Conservation (phyloP, 2,888 invertebrate species). For the Scaptomyza parva region DNA sequence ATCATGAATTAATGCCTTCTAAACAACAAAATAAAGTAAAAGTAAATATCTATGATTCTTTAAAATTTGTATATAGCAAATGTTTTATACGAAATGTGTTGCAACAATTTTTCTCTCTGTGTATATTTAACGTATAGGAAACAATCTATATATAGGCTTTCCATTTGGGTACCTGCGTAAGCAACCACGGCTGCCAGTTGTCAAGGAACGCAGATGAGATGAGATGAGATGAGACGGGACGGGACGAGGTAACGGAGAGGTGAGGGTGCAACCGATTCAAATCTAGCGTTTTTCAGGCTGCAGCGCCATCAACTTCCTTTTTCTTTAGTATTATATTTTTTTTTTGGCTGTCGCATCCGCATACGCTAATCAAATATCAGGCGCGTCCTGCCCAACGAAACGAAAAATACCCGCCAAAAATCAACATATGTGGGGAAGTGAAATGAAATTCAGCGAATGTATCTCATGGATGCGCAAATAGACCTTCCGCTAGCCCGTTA, state of each 20-base stretch:
- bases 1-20: no score
- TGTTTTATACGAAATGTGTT: no score
- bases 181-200: conserved; percentile 32
- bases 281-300: conserved; percentile 63
- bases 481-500: conserved; percentile 47
- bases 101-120: not conserved
- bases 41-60: no score
- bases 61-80: no score
- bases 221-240: conserved; percentile 18
- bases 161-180: conserved; percentile 43
- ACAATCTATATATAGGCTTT: conserved; percentile 40
- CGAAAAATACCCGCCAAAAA: conserved; percentile 69
- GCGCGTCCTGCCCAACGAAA: conserved; percentile 33
- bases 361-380: conserved; percentile 74
- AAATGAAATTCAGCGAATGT: conserved; percentile 26
- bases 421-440: conserved; percentile 63
- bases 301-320: conserved; percentile 53
- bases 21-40: no score
- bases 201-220: conserved; percentile 15
- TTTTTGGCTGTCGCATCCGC: conserved; percentile 38
- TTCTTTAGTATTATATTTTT: not conserved
- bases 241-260: conserved; percentile 1
- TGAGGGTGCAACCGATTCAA: conserved; percentile 66
- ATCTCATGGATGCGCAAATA: conserved; percentile 23
- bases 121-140: conserved; percentile 18